Evolutionary conservation across 2,113 vertebrate genomes (phyloP), one percentile per base, ranked within the genome.

Genomic region (Ceyx cyanopectus): DNA sequence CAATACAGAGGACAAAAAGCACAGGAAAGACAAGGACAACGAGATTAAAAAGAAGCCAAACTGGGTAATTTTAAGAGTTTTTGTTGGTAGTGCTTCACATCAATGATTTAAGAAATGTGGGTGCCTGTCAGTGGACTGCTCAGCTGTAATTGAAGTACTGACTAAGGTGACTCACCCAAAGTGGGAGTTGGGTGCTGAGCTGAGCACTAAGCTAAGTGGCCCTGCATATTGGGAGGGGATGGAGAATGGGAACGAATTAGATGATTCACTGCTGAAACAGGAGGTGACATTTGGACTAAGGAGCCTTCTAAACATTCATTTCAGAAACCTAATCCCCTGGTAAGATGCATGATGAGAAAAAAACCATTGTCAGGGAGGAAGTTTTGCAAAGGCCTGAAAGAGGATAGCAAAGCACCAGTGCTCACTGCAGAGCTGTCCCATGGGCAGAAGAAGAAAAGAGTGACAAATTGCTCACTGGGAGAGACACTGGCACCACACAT

Each of bases 181-280:
- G 92, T 81, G 83, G 91, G 69, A 95, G 91, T 19, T 90, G 80
- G 80, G 81, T 89, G 89, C 81, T 94, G 94, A 87, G 92, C 66
- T 84, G 85, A 96, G 81, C 81, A 79, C 83, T 46, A 90, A 94
- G 92, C 89, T 89, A 90, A 96, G 84, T 66, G 78, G 89, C 54
- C 62, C 0, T 56, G 58, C 60, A 37, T 6, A 60, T 34, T n/a
- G 72, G 46, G 56, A 91, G 46, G 46, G 68, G 63, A 94, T 23
- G 45, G 70, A 85, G 85, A 94, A 89, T 53, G 50, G 67, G 87
- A 92, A 90, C 8, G 0, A 5, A 89, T 93, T 88, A 94, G 82
- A 92, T 96, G 95, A 95, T 90, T 95, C 92, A 94, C 43, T 87
- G 45, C 84, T 92, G 78, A 69, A 87, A 54, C 20, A 81, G 81